Evolutionary conservation across 2,888 invertebrate genomes (phyloP).

Genomic region (Empis livida): DNA sequence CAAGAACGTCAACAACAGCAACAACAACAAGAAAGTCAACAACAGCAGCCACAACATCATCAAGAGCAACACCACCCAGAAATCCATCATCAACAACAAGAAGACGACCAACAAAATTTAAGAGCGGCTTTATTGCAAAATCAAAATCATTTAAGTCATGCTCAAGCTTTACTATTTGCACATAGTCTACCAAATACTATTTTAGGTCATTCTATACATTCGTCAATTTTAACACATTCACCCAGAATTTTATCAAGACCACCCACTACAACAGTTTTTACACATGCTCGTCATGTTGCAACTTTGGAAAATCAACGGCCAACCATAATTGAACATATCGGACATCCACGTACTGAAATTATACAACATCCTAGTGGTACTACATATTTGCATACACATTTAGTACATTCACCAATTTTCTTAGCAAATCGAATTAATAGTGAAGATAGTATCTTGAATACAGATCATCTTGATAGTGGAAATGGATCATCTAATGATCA

Average conservation of each 20-base stretch:
- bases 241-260: slow-evolving; percentile 25
- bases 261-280: slow-evolving; percentile 14
- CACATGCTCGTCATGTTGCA: slow-evolving; percentile 9
- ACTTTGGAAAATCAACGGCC: slow-evolving; percentile 14
- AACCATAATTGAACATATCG: slow-evolving; percentile 16
- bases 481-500: slow-evolving; percentile 15
- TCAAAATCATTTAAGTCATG: slow-evolving; percentile 20
- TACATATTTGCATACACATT: slow-evolving; percentile 27
- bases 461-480: neutral
- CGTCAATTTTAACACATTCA: slow-evolving; percentile 25
- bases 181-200: slow-evolving; percentile 22
- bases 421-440: slow-evolving; percentile 12
- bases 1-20: slow-evolving; percentile 1
- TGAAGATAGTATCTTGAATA: neutral
- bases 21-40: neutral
- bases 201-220: slow-evolving; percentile 28
- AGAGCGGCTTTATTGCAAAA: slow-evolving; percentile 29
- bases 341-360: slow-evolving; percentile 23
- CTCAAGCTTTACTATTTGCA: slow-evolving; percentile 23
- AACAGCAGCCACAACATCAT: slow-evolving; percentile 13
- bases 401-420: slow-evolving; percentile 27
- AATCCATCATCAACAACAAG: too few species aligned
- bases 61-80: slow-evolving; percentile 36
- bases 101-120: slow-evolving; percentile 24
- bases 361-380: slow-evolving; percentile 25